Percentiles rank a stretch among this genome's conserved stretches.
Conservation (phyloP, 2,888 invertebrate species). For the Lutraria lutraria region DNA sequence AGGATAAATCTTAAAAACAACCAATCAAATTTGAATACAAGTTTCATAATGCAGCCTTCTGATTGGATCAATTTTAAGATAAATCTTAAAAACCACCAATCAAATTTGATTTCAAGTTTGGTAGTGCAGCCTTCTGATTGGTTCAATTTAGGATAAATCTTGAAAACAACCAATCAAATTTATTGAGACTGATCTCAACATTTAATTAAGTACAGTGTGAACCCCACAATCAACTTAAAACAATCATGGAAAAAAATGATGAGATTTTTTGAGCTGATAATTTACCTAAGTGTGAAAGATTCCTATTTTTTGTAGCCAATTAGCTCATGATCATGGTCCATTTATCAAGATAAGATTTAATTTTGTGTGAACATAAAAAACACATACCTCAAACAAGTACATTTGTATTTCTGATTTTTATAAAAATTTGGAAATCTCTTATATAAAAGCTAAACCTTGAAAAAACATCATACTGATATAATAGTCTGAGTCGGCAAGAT, state of each 20-base stretch:
- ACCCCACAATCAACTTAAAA: neutral
- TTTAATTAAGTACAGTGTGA: neutral
- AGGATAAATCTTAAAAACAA: too few species aligned
- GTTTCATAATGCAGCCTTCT: too few species aligned
- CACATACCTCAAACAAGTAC: slow-evolving; percentile 35
- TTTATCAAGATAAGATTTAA: slow-evolving; percentile 36
- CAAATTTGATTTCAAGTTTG: too few species aligned
- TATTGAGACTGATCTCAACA: too few species aligned
- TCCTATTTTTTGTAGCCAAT: slow-evolving; percentile 24
- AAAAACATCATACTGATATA: too few species aligned
- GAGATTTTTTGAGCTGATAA: neutral
- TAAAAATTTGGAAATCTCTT: neutral
- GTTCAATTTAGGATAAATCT: too few species aligned
- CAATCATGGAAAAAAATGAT: neutral
- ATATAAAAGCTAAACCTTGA: neutral
- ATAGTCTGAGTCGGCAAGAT: too few species aligned
- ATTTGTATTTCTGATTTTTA: neutral
- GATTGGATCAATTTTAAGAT: too few species aligned
- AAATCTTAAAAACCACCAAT: too few species aligned
- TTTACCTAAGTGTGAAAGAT: slow-evolving; percentile 2
- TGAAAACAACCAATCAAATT: too few species aligned
- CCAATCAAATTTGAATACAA: too few species aligned
- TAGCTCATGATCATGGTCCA: slow-evolving; percentile 26
- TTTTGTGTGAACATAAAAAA: slow-evolving; percentile 36
- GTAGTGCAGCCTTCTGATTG: too few species aligned